A percentile compares a stretch with the other conserved stretches of the same genome.
These are phyloP conservation scores for Lynx canadensis DNA, from an alignment of 2,113 vertebrate species.

Conservation along the genomic window DNA sequence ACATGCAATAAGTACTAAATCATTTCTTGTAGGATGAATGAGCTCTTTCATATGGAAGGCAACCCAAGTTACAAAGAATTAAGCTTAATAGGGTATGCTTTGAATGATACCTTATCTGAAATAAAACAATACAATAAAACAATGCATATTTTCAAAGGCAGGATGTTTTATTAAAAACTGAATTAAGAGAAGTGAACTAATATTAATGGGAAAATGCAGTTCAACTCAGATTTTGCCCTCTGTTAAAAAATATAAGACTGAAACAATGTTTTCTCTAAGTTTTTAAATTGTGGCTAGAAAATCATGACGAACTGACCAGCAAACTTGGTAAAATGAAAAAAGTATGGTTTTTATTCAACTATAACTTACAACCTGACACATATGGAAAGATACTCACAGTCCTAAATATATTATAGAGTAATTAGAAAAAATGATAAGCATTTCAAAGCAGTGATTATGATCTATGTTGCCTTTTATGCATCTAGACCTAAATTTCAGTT, in stretches of 20 bases:
- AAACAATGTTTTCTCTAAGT: not conserved
- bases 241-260: not conserved
- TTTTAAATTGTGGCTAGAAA: not conserved
- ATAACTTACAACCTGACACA: not conserved
- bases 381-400: not conserved
- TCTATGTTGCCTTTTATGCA: not conserved
- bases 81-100: conserved; percentile 19
- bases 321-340: not conserved
- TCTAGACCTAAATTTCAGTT: not conserved
- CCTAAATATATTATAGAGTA: not conserved
- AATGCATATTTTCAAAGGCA: not conserved
- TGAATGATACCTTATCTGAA: conserved; percentile 47
- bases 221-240: not conserved
- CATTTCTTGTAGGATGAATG: conserved; percentile 40
- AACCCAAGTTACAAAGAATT: conserved; percentile 24
- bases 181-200: not conserved
- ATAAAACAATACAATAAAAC: conserved; percentile 51
- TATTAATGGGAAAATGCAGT: not conserved
- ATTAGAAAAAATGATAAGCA: not conserved
- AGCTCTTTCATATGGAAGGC: conserved; percentile 50
- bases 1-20: not conserved
- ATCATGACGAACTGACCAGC: not conserved
- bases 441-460: not conserved
- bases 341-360: not conserved
- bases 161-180: conserved; percentile 26